A percentile compares a stretch with the other conserved stretches of the same genome.
phyloP scores from a whole-genome alignment of 2,888 invertebrate species.

The Habroteleia sp. region DNA sequence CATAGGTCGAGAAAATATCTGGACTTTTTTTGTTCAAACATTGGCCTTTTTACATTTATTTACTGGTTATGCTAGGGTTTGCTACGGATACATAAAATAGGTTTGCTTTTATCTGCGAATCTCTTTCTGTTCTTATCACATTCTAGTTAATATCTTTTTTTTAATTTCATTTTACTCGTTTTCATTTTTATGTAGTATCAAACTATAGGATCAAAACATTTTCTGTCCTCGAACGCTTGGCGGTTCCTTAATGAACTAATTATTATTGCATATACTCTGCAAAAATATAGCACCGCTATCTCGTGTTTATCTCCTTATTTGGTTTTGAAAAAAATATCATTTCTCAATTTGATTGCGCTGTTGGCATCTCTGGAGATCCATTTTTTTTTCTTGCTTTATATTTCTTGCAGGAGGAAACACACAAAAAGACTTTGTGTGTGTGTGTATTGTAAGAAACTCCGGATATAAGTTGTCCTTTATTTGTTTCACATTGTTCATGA shows the following conservation, averaged over 20 bases:
- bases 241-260: slow-evolving; percentile 73
- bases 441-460: slow-evolving; percentile 40
- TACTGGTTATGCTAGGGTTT: slow-evolving; percentile 30
- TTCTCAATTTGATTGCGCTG: slow-evolving; percentile 12
- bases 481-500: slow-evolving; percentile 3
- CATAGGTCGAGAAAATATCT: slow-evolving; percentile 39
- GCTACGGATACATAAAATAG: slow-evolving; percentile 73
- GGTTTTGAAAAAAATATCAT: slow-evolving; percentile 33
- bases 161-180: slow-evolving; percentile 8
- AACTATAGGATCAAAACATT: slow-evolving; percentile 64
- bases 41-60: slow-evolving; percentile 3
- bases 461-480: slow-evolving; percentile 3
- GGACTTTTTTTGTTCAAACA: slow-evolving; percentile 23
- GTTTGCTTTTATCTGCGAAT: slow-evolving; percentile 60
- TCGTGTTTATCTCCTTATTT: slow-evolving; percentile 3
- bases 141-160: slow-evolving; percentile 41
- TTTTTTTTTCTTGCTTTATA: slow-evolving; percentile 31
- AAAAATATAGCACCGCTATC: slow-evolving; percentile 45
- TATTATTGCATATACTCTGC: slow-evolving; percentile 61
- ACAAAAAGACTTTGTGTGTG: slow-evolving; percentile 40
- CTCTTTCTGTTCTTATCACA: slow-evolving; percentile 60
- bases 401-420: slow-evolving; percentile 16
- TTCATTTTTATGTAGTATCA: slow-evolving; percentile 42
- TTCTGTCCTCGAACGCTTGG: slow-evolving; percentile 43
- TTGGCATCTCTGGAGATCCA: too few relatives aligned